Evolutionary conservation across 2,113 vertebrate genomes (phyloP).

Genomic region (Bombycilla garrulus): DNA sequence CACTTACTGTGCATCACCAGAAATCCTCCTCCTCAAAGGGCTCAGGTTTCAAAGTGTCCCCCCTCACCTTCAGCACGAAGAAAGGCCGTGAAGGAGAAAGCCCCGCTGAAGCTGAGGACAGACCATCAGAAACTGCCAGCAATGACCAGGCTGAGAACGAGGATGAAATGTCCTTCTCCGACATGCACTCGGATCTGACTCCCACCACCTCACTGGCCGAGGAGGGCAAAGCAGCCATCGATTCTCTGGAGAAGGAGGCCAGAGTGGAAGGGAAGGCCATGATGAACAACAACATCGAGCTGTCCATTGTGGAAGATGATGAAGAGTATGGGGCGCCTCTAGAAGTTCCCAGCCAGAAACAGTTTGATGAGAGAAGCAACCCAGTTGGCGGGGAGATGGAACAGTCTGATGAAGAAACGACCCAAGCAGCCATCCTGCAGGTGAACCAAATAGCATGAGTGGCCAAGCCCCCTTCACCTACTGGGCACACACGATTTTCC

Average conservation of each 20-base stretch:
- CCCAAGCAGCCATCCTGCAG: slow-evolving; percentile 68
- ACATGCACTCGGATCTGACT: slow-evolving; percentile 70
- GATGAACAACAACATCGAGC: slow-evolving; percentile 70
- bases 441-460: slow-evolving; percentile 65
- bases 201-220: slow-evolving; percentile 47
- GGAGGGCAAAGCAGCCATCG: slow-evolving; percentile 1
- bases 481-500: background rate
- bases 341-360: slow-evolving; percentile 60
- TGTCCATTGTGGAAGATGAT: slow-evolving; percentile 75
- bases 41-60: slow-evolving; percentile 85
- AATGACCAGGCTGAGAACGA: slow-evolving; percentile 21
- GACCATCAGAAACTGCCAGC: background rate
- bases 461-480: background rate
- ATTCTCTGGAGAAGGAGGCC: slow-evolving; percentile 32
- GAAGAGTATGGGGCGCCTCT: slow-evolving; percentile 51
- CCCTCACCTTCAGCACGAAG: slow-evolving; percentile 85
- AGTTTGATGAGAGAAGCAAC: slow-evolving; percentile 33
- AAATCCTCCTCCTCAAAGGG: slow-evolving; percentile 83
- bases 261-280: slow-evolving; percentile 18
- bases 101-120: slow-evolving; percentile 50
- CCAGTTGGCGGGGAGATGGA: background rate
- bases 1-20: slow-evolving; percentile 85
- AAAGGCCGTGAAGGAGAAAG: slow-evolving; percentile 78
- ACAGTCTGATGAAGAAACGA: slow-evolving; percentile 30
- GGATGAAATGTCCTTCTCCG: slow-evolving; percentile 47